Percentiles rank a stretch among this genome's conserved stretches.
phyloP scores from a whole-genome alignment of 2,888 invertebrate species.

The Hirtodrosophila alboralis region DNA sequence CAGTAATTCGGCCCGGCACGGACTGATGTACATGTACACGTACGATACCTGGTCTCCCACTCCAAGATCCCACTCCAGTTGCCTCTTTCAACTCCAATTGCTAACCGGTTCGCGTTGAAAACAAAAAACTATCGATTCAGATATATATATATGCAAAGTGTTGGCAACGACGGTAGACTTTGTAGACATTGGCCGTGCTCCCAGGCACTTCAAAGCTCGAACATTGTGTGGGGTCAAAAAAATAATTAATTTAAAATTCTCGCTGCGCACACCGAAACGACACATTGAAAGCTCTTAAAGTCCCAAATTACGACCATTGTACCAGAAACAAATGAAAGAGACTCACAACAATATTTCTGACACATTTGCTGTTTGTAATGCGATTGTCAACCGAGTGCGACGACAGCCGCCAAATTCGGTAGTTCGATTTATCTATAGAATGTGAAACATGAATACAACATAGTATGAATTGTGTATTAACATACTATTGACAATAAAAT shows the following conservation, averaged over 20 bases:
- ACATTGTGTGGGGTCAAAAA: conserved; percentile 78
- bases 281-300: conserved; percentile 80
- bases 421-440: conserved; percentile 48
- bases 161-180: conserved; percentile 47
- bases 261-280: conserved; percentile 70
- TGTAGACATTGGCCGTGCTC: conserved; percentile 47
- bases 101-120: conserved; percentile 37
- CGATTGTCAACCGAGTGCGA: conserved; percentile 66
- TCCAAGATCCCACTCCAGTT: neutral
- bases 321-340: conserved; percentile 70
- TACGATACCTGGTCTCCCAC: conserved; percentile 8
- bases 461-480: conserved; percentile 9
- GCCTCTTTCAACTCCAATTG: neutral
- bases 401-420: conserved; percentile 63
- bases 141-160: conserved; percentile 46
- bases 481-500: neutral
- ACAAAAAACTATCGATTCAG: conserved; percentile 61
- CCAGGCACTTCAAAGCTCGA: conserved; percentile 34
- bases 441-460: conserved; percentile 40
- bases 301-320: conserved; percentile 78
- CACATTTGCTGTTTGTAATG: conserved; percentile 73
- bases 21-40: conserved; percentile 52
- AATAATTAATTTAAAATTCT: conserved; percentile 79
- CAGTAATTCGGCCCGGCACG: conserved; percentile 62
- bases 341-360: conserved; percentile 72